These are phyloP conservation scores for Malacoraja senta DNA, from an alignment of 2,797 vertebrate species.

Conservation along the genomic window DNA sequence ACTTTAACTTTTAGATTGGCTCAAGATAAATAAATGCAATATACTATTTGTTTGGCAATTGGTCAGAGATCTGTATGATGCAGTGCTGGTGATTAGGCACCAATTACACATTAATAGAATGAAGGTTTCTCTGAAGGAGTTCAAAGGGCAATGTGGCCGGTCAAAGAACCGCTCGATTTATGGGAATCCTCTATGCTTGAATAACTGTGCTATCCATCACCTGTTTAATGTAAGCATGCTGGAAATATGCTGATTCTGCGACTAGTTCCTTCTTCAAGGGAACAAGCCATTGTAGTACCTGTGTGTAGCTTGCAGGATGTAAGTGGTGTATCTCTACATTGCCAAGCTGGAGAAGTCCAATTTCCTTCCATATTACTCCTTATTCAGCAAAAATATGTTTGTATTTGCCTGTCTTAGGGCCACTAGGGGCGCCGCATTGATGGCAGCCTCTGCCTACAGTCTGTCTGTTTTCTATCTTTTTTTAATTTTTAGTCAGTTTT, in stretches of 20 bases:
- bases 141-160: background rate
- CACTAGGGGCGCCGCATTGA: too few relatives aligned
- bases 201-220: background rate
- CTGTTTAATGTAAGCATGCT: background rate
- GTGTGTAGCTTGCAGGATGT: background rate
- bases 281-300: background rate
- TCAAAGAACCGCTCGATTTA: background rate
- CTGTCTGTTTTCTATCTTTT: too few relatives aligned
- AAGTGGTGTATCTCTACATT: background rate
- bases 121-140: background rate
- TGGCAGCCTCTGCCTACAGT: too few relatives aligned
- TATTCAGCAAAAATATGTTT: background rate
- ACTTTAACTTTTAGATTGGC: too few relatives aligned
- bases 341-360: background rate
- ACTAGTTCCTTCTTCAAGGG: background rate
- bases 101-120: background rate
- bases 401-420: background rate
- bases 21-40: background rate
- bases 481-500: too few relatives aligned
- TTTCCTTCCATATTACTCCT: background rate
- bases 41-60: background rate
- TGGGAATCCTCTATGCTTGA: background rate
- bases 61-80: background rate
- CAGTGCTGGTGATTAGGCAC: background rate
- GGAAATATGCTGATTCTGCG: background rate